These are phyloP conservation scores for Crocodylus rhombifer DNA, from an alignment of 2,797 vertebrate genomes.

Conservation along the genomic window DNA sequence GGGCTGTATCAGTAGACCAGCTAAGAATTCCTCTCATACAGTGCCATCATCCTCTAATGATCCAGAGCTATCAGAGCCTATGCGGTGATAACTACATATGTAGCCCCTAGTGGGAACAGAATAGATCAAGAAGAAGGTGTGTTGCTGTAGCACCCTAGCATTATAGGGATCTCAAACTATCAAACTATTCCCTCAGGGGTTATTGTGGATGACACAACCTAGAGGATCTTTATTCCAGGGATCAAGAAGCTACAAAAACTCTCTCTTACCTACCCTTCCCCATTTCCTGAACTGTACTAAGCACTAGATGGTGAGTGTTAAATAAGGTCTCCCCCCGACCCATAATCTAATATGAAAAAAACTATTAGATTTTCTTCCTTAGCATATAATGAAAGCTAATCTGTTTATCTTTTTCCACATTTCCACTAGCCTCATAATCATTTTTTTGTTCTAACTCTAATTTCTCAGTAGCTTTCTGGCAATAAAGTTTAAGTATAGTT, in stretches of 20 bases:
- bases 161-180: neutral
- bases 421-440: neutral
- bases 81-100: neutral
- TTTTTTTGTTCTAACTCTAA: rapidly evolving
- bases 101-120: neutral
- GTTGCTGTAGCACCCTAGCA: neutral
- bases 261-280: neutral
- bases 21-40: rapidly evolving
- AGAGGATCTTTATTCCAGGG: neutral
- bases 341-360: neutral
- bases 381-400: neutral
- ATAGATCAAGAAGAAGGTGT: neutral
- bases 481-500: neutral
- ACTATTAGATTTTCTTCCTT: neutral
- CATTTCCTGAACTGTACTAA: neutral
- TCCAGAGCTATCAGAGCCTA: neutral
- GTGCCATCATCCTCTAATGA: neutral
- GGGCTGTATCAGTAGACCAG: neutral
- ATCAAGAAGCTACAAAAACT: neutral
- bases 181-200: neutral
- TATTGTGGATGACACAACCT: neutral
- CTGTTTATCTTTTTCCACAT: neutral
- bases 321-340: neutral
- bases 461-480: neutral
- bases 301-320: neutral